Conservation (phyloP, 2,888 invertebrate species). For the Clunio marinus region DNA sequence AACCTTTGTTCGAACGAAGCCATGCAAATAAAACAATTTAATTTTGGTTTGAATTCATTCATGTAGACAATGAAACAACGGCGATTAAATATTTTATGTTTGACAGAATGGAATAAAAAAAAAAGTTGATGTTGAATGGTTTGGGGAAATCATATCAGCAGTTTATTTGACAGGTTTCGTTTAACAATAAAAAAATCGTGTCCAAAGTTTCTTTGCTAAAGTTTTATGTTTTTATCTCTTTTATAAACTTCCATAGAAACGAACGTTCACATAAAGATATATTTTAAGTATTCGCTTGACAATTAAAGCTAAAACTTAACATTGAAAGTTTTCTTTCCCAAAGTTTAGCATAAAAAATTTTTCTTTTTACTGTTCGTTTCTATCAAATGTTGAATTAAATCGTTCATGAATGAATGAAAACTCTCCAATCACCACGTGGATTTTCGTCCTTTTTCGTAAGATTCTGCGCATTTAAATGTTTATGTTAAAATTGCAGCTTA, state of each 20-base stretch:
- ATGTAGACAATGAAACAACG: background rate
- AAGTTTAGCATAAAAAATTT: too few relatives aligned
- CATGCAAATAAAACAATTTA: slow-evolving; percentile 5
- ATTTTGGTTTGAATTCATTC: background rate
- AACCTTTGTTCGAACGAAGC: background rate
- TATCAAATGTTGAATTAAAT: too few relatives aligned
- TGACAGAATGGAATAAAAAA: background rate
- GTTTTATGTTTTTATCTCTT: too few relatives aligned
- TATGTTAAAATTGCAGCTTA: slow-evolving; percentile 19
- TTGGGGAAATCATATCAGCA: background rate
- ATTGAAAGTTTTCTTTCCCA: too few relatives aligned
- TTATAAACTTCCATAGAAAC: too few relatives aligned
- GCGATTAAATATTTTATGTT: slow-evolving; percentile 10
- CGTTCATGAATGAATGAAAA: background rate
- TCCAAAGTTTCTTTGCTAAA: too few relatives aligned
- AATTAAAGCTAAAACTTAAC: too few relatives aligned
- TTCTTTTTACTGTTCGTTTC: too few relatives aligned
- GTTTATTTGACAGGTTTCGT: too few relatives aligned
- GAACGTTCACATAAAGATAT: too few relatives aligned
- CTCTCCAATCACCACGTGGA: background rate
- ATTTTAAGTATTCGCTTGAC: too few relatives aligned
- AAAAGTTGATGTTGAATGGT: background rate
- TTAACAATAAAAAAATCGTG: too few relatives aligned
- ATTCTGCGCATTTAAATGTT: slow-evolving; percentile 26
- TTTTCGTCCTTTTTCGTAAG: slow-evolving; percentile 15